These are phyloP conservation scores for Trichogramma evanescens DNA, from an alignment of 2,888 invertebrate genomes.

Conservation along the genomic window DNA sequence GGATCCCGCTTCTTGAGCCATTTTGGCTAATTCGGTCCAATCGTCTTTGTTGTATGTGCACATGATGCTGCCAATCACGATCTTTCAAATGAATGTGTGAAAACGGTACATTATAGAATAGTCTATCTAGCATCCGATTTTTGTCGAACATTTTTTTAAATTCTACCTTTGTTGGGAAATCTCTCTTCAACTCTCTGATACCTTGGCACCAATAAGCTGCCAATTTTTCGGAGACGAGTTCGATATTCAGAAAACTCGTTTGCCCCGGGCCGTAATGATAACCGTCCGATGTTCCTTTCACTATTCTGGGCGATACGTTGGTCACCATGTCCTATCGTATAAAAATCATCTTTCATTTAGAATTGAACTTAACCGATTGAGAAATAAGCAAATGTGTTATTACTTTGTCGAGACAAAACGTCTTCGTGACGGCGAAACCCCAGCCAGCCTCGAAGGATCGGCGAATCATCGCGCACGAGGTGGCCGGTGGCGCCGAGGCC, in stretches of 20 bases:
- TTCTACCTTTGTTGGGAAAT: constrained; percentile 80
- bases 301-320: constrained; percentile 94
- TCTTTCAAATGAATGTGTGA: constrained; percentile 47
- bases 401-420: constrained; percentile 89
- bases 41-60: constrained; percentile 79
- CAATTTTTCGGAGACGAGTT: constrained; percentile 94
- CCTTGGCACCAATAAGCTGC: constrained; percentile 88
- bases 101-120: background rate
- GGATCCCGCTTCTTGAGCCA: constrained; percentile 76
- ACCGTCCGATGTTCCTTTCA: constrained; percentile 87
- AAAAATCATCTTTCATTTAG: constrained; percentile 8
- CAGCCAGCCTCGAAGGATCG: constrained; percentile 93
- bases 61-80: constrained; percentile 94
- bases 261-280: constrained; percentile 93
- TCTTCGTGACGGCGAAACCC: constrained; percentile 97
- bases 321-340: constrained; percentile 78
- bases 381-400: background rate
- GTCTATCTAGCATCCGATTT: background rate
- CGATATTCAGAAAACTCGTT: constrained; percentile 93
- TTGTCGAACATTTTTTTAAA: background rate
- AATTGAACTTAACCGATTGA: background rate
- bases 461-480: constrained; percentile 89
- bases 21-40: constrained; percentile 76
- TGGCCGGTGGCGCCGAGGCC: constrained; percentile 95
- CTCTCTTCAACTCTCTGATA: constrained; percentile 78